These are phyloP conservation scores for Penaeus chinensis DNA, from an alignment of 1,140 invertebrate genomes.

Conservation along the genomic window DNA sequence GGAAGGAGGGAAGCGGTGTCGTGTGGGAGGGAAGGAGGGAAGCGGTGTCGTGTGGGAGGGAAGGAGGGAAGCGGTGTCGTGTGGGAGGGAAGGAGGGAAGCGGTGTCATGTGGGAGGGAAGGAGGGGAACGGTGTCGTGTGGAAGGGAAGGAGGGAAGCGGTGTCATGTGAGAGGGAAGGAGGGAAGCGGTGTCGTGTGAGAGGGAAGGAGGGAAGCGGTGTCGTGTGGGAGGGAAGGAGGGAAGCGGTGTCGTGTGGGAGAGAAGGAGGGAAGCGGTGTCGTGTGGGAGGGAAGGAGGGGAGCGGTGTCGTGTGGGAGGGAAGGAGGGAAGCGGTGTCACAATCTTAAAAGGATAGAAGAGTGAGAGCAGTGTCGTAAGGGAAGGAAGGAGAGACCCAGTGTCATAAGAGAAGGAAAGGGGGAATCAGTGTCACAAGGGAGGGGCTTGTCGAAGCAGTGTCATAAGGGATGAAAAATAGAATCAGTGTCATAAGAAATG, in stretches of 20 bases:
- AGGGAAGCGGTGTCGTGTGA: neutral
- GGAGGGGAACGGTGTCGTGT: neutral
- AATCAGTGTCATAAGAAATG: too few species aligned
- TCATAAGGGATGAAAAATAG: too few species aligned
- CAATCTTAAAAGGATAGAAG: too few species aligned
- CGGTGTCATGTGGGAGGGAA: neutral
- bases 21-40: neutral
- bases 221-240: neutral
- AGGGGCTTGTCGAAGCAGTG: too few species aligned
- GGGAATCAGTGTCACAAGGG: too few species aligned
- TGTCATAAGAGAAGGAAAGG: too few species aligned
- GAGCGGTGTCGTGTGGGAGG: too few species aligned
- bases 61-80: neutral
- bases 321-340: too few species aligned
- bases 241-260: neutral
- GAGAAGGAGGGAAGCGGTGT: neutral
- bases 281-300: too few species aligned
- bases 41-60: neutral
- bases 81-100: neutral
- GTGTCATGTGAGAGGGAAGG: neutral
- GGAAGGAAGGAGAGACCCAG: too few species aligned
- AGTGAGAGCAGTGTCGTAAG: too few species aligned
- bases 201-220: neutral
- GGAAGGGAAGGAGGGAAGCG: neutral
- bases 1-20: neutral